Base-by-base conservation (phyloP, 2,888 invertebrate species). In the Cabera pusaria region DNA sequence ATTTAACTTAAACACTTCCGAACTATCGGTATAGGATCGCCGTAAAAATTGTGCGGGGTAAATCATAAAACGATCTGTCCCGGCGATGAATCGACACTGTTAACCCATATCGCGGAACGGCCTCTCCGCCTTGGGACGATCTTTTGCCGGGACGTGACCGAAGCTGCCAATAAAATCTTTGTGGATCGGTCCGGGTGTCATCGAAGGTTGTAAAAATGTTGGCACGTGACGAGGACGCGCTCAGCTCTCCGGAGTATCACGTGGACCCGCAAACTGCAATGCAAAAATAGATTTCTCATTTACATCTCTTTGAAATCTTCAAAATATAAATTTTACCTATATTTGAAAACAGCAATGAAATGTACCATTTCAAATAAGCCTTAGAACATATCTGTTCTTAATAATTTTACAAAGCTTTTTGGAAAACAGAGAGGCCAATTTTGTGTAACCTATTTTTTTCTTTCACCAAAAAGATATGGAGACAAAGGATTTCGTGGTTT, bases 31-130 rank as follows among this genome's bases (percentile, higher is more conserved):
- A 44, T 7, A 24, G 41, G 47, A 50, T 46, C 37, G 38, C 12
- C 31, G 37, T 46, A 46, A 56, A 42, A 45, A 27, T 10, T n/a
- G 44, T 45, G 17, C 18, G 25, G 24, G 26, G 35, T 36, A 41
- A 71, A 78, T 82, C 79, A 80, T 82, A 82, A 82, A 82, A 71
- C 72, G 74, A 82, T 81, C 69, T 72, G 70, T 71, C 67, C 61
- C 57, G 59, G 59, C 72, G 70, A 73, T 75, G 72, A 75, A 80
- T 77, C 67, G 72, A 47, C 56, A 68, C 67, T 73, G 74, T 81
- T 76, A 74, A 71, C 73, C 77, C 68, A 66, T 74, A 75, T 79
- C 72, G 72, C 55, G 57, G 71, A 80, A 73, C 70, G 66, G 69
- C 66, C 64, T 61, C 62, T 71, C 73, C 59, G 63, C 63, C 64